Conservation (phyloP, 1,140 invertebrate species). For the Anastatus disparis region DNA sequence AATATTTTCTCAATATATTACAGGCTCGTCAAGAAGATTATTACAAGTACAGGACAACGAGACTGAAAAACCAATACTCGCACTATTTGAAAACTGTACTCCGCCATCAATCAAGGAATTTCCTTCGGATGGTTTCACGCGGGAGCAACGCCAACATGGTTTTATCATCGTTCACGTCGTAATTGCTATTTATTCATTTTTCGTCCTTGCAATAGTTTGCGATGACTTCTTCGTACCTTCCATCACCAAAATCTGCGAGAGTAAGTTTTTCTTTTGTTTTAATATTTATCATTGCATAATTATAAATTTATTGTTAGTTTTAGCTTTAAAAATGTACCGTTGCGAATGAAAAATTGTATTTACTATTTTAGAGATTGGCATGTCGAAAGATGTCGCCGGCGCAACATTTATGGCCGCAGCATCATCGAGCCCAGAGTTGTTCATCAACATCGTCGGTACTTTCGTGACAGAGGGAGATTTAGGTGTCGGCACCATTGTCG, state of each 20-base stretch:
- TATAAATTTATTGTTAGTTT: too few relatives aligned
- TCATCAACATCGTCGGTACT: slow-evolving; percentile 69
- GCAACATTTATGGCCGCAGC: slow-evolving; percentile 76
- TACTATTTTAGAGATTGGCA: slow-evolving; percentile 57
- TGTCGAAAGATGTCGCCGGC: slow-evolving; percentile 73
- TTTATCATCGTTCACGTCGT: slow-evolving; percentile 69
- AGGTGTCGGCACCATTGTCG: slow-evolving; percentile 75
- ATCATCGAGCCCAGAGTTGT: slow-evolving; percentile 73
- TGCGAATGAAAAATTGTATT: too few relatives aligned
- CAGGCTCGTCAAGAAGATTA: slow-evolving; percentile 53
- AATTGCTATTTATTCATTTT: slow-evolving; percentile 70
- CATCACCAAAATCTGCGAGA: slow-evolving; percentile 70
- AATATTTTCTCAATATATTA: too few relatives aligned
- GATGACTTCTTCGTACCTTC: slow-evolving; percentile 73
- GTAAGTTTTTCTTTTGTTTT: slow-evolving; percentile 60
- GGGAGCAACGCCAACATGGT: slow-evolving; percentile 62
- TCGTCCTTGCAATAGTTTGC: slow-evolving; percentile 70
- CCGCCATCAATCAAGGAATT: slow-evolving; percentile 68
- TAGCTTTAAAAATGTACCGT: too few relatives aligned
- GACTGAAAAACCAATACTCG: slow-evolving; percentile 25
- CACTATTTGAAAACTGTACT: slow-evolving; percentile 62
- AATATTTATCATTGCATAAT: too few relatives aligned
- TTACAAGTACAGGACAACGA: slow-evolving; percentile 49
- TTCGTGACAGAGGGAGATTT: slow-evolving; percentile 72
- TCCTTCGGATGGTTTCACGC: slow-evolving; percentile 68